phyloP scores from a whole-genome alignment of 2,113 vertebrate genomes.

The Oriolus oriolus region DNA sequence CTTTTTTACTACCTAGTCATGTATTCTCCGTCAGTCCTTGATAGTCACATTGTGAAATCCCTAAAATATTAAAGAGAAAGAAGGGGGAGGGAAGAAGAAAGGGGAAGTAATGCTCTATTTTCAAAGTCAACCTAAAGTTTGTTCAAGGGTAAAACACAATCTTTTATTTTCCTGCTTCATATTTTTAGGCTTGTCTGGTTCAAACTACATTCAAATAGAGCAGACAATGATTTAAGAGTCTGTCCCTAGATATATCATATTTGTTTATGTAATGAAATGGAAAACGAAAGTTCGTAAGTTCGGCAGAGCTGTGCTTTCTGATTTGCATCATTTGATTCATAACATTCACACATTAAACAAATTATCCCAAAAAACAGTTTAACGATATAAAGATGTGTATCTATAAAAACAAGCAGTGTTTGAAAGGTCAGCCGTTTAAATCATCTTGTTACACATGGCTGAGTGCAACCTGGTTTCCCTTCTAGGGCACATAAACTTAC shows the following conservation, averaged over 20 bases:
- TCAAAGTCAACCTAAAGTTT: not conserved
- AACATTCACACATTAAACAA: not conserved
- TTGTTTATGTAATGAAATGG: slow-evolving; percentile 38
- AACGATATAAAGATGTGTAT: not conserved
- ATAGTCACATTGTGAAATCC: not conserved
- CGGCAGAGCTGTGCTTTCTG: slow-evolving; percentile 1
- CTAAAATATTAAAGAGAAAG: not conserved
- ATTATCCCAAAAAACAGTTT: not conserved
- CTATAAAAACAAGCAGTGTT: slow-evolving; percentile 2
- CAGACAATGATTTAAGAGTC: not conserved
- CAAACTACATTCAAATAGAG: not conserved
- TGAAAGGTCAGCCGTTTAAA: slow-evolving; percentile 40
- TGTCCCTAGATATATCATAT: not conserved
- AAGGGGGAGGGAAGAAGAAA: not conserved
- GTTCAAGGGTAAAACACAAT: not conserved
- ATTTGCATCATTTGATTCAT: slow-evolving; percentile 22
- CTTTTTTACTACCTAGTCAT: not conserved
- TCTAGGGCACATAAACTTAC: not conserved
- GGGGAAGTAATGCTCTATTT: not conserved
- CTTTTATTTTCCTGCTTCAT: not conserved
- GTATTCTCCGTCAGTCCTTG: not conserved
- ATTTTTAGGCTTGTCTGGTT: slow-evolving; percentile 1
- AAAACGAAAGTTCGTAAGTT: not conserved
- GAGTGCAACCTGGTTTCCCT: not conserved
- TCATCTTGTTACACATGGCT: not conserved